A percentile compares a stretch with the other conserved stretches of the same genome.
Evolutionary conservation across 1,140 invertebrate species (phyloP).

Genomic region (Holotrichia oblita): DNA sequence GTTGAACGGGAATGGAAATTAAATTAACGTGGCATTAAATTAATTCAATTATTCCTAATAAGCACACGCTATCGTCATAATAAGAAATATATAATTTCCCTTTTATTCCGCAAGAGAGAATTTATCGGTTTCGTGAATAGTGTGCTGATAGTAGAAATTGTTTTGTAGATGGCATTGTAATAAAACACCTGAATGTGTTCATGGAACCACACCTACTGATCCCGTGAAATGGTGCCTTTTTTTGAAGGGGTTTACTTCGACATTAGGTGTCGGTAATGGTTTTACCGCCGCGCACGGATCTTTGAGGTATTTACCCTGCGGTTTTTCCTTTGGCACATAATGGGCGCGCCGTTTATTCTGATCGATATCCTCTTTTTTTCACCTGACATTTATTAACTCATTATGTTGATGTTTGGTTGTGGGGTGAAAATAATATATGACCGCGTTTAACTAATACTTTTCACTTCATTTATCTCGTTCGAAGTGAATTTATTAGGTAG

Average conservation of each 20-base stretch:
- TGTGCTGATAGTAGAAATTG: slow-evolving; percentile 1
- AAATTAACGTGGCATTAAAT: no score
- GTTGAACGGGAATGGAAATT: neutral
- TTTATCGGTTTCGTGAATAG: neutral
- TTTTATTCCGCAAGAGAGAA: neutral
- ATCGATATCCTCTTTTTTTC: slow-evolving; percentile 28
- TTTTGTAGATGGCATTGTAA: neutral
- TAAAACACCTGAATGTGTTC: slow-evolving; percentile 18
- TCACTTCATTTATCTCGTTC: slow-evolving; percentile 25
- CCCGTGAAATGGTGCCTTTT: neutral
- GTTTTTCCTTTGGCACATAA: neutral
- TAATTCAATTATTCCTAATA: no score
- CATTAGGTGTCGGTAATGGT: slow-evolving; percentile 20
- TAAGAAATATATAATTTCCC: no score
- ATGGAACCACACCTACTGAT: neutral
- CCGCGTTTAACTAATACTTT: slow-evolving; percentile 1
- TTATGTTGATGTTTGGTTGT: slow-evolving; percentile 23
- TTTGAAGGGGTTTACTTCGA: neutral
- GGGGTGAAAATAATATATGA: slow-evolving; percentile 1
- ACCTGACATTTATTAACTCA: slow-evolving; percentile 36
- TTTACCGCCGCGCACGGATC: neutral
- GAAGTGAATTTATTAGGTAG: neutral
- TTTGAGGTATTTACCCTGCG: neutral
- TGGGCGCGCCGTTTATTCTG: slow-evolving; percentile 24
- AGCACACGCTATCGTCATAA: no score